Base-by-base conservation (phyloP, 2,113 vertebrate species). In the Trichechus manatus region DNA sequence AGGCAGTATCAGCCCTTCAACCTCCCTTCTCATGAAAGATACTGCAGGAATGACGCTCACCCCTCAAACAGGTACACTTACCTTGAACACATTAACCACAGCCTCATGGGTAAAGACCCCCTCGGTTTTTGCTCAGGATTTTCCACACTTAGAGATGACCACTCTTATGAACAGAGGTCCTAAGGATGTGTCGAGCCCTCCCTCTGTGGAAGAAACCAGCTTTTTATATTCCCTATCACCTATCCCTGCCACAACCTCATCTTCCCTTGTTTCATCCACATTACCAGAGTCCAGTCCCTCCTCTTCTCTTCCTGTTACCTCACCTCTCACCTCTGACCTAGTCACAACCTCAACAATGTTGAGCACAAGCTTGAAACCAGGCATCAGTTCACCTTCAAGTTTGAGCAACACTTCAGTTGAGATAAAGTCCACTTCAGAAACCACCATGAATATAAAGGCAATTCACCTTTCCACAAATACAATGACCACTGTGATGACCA, bases 61-160 rank as follows among this genome's bases (percentile, higher is more conserved):
- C 61, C 44, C 61, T 59, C 8, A 33, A 68, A 59, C 63, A 68
- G 22, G 5, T 33, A 72, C 14, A 31, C 68, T 19, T 72, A 72
- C 14, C n/a, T 72, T 31, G 33, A 33, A 33, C 33, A 25, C 39
- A 42, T 75, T 39, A 27, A 77, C 10, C 74, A 27, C 23, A 44
- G 39, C 33, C 39, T 33, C 33, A 1, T 1, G 1, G 36, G 3
- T 50, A 31, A 50, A 1, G 1, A n/a, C 29, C 13, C 20, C 20
- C 27, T 29, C 22, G 0, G 27, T 29, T 15, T 22, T 31, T 8
- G 79, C 47, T 47, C 72, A 17, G 19, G 3, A 4, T 8, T 59
- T 27, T 14, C 4, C 39, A 17, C 39, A 4, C 15, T 42, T 27
- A 53, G 61, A 0, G 2, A 1, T n/a, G 20, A 42, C 1, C 0